These are phyloP conservation scores for Hymenopus coronatus DNA, from an alignment of 2,888 invertebrate genomes.

Conservation along the genomic window DNA sequence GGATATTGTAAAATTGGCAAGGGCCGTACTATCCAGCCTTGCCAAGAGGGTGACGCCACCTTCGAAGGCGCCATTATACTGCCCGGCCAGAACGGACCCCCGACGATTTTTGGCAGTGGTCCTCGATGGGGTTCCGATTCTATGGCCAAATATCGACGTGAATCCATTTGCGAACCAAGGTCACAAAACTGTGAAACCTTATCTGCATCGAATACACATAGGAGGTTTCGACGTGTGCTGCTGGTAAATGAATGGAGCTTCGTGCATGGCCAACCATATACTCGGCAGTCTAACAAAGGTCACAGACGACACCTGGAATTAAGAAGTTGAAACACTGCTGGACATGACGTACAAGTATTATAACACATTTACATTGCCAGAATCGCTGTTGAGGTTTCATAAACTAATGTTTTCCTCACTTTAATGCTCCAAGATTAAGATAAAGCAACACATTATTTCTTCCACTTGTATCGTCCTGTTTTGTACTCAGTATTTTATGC, in stretches of 20 bases:
- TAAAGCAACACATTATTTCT: too few relatives aligned
- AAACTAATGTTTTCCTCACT: too few relatives aligned
- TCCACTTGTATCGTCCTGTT: too few relatives aligned
- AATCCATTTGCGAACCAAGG: neutral
- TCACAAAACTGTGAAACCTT: neutral
- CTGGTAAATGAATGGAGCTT: neutral
- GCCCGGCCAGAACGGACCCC: neutral
- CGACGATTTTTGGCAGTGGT: neutral
- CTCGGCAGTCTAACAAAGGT: neutral
- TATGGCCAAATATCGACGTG: neutral
- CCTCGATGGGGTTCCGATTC: neutral
- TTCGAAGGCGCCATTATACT: neutral
- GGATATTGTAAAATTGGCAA: neutral
- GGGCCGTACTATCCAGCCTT: neutral
- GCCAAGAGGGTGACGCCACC: neutral
- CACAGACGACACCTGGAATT: neutral
- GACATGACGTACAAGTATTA: too few relatives aligned
- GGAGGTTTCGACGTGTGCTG: neutral
- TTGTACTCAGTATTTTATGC: too few relatives aligned
- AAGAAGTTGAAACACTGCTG: neutral
- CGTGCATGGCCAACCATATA: neutral
- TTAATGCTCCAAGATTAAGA: too few relatives aligned
- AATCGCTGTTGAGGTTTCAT: too few relatives aligned
- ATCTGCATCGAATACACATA: neutral
- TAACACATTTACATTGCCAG: too few relatives aligned